Percentiles rank a stretch among this genome's conserved stretches.
Evolutionary conservation across 2,113 vertebrate species (phyloP).

Genomic region (Ceyx melanurus): DNA sequence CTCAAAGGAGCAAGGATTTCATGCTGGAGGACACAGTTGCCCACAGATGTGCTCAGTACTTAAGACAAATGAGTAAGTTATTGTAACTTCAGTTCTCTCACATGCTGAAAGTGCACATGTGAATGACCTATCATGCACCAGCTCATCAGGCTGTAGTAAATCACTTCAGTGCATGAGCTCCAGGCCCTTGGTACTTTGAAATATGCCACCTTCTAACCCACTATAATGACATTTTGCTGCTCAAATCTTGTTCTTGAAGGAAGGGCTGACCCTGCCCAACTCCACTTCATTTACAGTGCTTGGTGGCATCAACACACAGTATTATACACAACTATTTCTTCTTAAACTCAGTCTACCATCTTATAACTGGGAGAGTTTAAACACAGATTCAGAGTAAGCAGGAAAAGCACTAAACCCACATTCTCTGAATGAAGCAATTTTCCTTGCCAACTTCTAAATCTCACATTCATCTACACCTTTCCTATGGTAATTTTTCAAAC

Average conservation of each 20-base stretch:
- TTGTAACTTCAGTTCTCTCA: not conserved
- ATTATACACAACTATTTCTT: not conserved
- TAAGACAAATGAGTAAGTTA: not conserved
- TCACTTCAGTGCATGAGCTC: not conserved
- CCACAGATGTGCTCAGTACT: not conserved
- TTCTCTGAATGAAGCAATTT: not conserved
- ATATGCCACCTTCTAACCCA: not conserved
- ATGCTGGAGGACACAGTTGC: not conserved
- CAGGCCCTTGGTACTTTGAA: not conserved
- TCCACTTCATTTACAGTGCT: not conserved
- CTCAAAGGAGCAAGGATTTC: not conserved
- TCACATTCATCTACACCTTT: not conserved
- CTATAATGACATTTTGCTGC: not conserved
- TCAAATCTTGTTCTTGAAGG: not conserved
- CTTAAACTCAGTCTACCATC: not conserved
- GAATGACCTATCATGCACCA: not conserved
- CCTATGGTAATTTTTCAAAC: not conserved
- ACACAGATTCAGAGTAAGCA: not conserved
- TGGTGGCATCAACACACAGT: not conserved
- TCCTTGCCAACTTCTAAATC: not conserved
- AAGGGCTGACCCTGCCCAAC: not conserved
- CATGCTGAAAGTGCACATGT: not conserved
- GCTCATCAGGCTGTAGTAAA: not conserved
- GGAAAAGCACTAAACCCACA: not conserved
- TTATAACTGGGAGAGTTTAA: not conserved